Evolutionary conservation across 1,140 invertebrate species (phyloP).

Genomic region (Belonocnema kinseyi): DNA sequence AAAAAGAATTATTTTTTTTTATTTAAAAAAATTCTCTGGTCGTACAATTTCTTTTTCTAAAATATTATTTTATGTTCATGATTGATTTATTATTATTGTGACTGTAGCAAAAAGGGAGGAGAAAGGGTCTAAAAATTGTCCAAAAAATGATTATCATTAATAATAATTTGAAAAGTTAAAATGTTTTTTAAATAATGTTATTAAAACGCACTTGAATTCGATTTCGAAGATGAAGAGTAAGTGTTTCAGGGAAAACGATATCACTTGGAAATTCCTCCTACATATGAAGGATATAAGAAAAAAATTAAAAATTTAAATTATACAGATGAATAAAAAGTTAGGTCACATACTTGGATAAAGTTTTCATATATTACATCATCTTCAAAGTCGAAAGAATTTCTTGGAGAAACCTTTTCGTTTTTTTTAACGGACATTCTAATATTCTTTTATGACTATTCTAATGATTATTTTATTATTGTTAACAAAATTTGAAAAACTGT

Average conservation of each 20-base stretch:
- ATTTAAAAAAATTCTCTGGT: too few species aligned
- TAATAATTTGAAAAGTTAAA: constrained; percentile 3
- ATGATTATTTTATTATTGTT: too few species aligned
- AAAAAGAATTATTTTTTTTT: too few species aligned
- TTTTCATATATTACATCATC: constrained; percentile 38
- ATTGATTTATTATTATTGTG: too few species aligned
- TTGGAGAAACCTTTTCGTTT: background rate
- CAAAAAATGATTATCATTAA: background rate
- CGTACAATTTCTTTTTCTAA: too few species aligned
- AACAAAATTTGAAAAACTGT: too few species aligned
- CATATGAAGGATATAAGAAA: background rate
- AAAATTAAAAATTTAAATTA: background rate
- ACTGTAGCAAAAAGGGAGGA: too few species aligned
- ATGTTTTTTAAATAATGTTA: background rate
- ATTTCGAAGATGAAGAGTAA: constrained; percentile 63
- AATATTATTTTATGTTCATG: too few species aligned
- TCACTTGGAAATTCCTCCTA: constrained; percentile 49
- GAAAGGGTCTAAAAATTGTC: too few species aligned
- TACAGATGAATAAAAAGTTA: too few species aligned
- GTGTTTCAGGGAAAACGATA: constrained; percentile 62
- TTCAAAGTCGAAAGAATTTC: constrained; percentile 40
- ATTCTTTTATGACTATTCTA: background rate
- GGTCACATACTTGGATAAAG: constrained; percentile 8
- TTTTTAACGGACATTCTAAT: constrained; percentile 27
- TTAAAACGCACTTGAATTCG: constrained; percentile 61